Base-by-base conservation (phyloP, 2,797 vertebrate species). In the Oreonectes daqikongensis region DNA sequence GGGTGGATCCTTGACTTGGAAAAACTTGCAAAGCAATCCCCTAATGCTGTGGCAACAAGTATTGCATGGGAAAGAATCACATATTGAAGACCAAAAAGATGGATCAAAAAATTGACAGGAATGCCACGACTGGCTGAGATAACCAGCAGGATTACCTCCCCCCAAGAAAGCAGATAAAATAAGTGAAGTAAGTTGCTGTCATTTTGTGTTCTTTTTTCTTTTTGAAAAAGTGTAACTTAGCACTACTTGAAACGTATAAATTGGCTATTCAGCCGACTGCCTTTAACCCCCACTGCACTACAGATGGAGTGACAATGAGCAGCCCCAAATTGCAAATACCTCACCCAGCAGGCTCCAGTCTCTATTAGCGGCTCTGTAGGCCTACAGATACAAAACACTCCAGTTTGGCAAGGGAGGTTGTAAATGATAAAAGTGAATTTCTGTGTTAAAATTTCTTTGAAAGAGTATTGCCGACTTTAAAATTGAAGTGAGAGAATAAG, bases 221-320 rank as follows among this genome's bases (percentile, higher is more conserved):
- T 66, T n/a, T 68, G 42, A 9, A 4, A 48, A 72, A 72, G 72
- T 64, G 17, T 20, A 40, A 48, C 69, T 30, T 60, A 65, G 52
- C 65, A 48, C 73, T 32, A 48, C 64, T 67, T 77, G 65, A 69
- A 77, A 77, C 65, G 60, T 66, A 75, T 52, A 75, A 75, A 75
- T 68, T 75, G 65, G 55, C 66, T 77, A 60, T 61, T 77, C 53
- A 69, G 65, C 55, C 40, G 53, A 68, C 64, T 52, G 28, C 64
- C 57, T 26, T 67, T 76, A 68, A 76, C 74, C 65, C 74, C 74
- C 74, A 77, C 65, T 69, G 74, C 17, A 77, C 42, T 61, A 52
- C 74, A 77, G 74, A 68, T 77, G 74, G 74, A 77, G 65, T 69
- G 65, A 77, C 65, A 69, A 77, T 69, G 74, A 61, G 42, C 55